Conservation (phyloP, 2,797 vertebrate species). For the Phoxinus dragarum region DNA sequence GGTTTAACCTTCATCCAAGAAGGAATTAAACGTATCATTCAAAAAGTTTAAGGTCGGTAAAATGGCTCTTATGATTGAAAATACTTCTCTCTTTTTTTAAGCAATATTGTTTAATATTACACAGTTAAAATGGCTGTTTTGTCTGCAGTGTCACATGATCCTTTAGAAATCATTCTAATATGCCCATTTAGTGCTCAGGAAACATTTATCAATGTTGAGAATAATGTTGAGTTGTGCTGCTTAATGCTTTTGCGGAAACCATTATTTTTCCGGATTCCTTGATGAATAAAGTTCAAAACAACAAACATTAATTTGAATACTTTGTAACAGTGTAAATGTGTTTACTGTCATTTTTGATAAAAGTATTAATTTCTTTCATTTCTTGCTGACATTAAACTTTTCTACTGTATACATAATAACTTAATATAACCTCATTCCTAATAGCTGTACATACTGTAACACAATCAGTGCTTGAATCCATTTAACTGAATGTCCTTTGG, state of each 20-base stretch:
- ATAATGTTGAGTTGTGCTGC: not conserved
- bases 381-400: not conserved
- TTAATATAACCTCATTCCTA: not conserved
- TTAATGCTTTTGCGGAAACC: not conserved
- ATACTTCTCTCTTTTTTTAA: not conserved
- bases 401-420: not conserved
- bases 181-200: not conserved
- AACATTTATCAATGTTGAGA: not conserved
- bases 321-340: not conserved
- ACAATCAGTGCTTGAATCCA: conserved; percentile 17
- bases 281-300: not conserved
- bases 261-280: not conserved
- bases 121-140: not conserved
- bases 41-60: not conserved
- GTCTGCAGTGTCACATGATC: not conserved
- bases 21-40: not conserved
- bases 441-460: not conserved
- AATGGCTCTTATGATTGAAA: not conserved
- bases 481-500: conserved; percentile 23
- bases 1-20: not conserved
- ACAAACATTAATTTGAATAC: not conserved
- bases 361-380: not conserved
- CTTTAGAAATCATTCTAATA: not conserved
- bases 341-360: not conserved
- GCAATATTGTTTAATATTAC: not conserved